phyloP scores from a whole-genome alignment of 2,113 vertebrate species.

The Plecotus auritus region DNA sequence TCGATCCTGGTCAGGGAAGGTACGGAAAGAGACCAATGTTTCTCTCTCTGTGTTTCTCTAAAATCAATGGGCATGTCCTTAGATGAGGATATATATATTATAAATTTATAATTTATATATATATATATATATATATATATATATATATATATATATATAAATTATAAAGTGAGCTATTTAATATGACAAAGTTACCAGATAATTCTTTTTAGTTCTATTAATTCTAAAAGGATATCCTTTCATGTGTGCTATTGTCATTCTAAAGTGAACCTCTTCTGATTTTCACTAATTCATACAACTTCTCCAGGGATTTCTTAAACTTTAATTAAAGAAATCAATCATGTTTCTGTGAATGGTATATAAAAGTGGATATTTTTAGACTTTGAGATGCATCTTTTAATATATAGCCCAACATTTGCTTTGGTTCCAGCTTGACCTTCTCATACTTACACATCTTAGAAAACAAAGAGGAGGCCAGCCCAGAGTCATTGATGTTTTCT shows the following conservation, averaged over 20 bases:
- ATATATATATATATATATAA: too few species aligned
- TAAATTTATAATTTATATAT: too few species aligned
- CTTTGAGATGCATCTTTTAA: neutral
- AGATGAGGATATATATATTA: too few species aligned
- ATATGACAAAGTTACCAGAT: neutral
- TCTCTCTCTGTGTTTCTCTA: neutral
- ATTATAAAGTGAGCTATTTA: neutral
- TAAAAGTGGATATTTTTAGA: neutral
- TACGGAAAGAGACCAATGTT: neutral
- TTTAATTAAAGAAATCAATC: neutral
- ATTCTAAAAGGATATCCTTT: neutral
- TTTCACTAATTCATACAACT: neutral
- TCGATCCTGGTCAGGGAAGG: neutral
- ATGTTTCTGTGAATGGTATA: neutral
- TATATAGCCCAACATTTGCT: neutral
- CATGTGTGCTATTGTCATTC: neutral
- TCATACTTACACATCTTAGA: neutral
- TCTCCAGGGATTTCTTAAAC: neutral
- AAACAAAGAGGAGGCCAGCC: neutral
- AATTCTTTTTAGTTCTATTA: neutral
- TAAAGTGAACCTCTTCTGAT: neutral
- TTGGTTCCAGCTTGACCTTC: neutral
- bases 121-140: too few species aligned
- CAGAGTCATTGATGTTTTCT: conserved; percentile 2
- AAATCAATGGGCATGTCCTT: neutral